Evolutionary conservation across 2,888 invertebrate genomes (phyloP), one percentile per base, ranked within the genome.

Genomic region (Polymixis flavicincta): DNA sequence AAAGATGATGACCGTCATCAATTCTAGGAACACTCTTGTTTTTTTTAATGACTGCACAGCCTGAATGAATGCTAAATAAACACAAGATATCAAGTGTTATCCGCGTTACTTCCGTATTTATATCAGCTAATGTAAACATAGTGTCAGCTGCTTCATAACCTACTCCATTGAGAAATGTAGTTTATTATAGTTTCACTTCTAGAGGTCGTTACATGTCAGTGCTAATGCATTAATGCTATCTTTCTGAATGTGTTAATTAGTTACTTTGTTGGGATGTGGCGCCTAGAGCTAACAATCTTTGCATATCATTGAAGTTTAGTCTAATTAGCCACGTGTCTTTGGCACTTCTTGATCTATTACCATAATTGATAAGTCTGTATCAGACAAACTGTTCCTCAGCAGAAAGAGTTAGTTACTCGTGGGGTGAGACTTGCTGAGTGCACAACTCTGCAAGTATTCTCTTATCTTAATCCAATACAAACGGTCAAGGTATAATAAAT

Each of bases 141-240:
- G 42, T 71, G 64, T 71, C 80, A 76, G 42, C 32, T 80, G 57
- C 42, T 65, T 48, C 68, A 71, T 68, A 80, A 68, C 71, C 64
- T 37, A 45, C 61, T 17, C 67, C 83, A 86, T 85, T 86, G 73
- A 83, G 73, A 78, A 78, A 80, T 71, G 80, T 70, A 76, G 55
- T 78, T 54, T 70, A 50, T 66, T 50, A 76, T 64, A 74, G 60
- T 61, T 48, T 59, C 52, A 67, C 70, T 37, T 57, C 60, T 55
- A 66, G 32, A 72, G 71, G 64, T 86, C 81, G 69, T 76, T 55
- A 6, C 22, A 61, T 28, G 69, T 70, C 74, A 78, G 4, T 42
- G 52, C 63, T 74, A 70, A 82, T 64, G 63, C 14, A 1, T 59
- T 66, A 67, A 70, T 67, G 71, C 32, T 71, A 80, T 80, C 80